Percentiles rank a stretch among this genome's conserved stretches.
These are phyloP conservation scores for Drosophila buzzatii DNA, from an alignment of 2,888 invertebrate species.

Conservation along the genomic window DNA sequence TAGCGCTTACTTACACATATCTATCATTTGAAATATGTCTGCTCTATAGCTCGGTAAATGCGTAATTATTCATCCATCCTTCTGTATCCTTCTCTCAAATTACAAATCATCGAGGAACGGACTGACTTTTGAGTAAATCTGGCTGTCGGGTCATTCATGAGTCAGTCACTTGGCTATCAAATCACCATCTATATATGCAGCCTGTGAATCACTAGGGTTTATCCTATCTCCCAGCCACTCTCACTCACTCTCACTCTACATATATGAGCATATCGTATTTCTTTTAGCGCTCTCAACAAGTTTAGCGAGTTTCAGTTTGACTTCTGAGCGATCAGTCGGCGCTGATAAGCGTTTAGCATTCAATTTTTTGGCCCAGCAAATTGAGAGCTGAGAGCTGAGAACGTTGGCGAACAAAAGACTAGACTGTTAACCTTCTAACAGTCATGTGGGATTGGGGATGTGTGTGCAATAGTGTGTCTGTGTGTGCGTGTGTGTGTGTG, in stretches of 20 bases:
- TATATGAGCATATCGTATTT: conserved; percentile 69
- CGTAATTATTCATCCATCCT: conserved; percentile 45
- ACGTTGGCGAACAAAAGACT: conserved; percentile 36
- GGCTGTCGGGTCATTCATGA: conserved; percentile 48
- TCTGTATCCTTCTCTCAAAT: conserved; percentile 41
- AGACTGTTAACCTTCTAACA: conserved; percentile 70
- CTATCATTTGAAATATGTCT: neutral
- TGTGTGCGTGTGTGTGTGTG: conserved; percentile 7
- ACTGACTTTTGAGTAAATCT: conserved; percentile 75
- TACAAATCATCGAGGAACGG: conserved; percentile 54
- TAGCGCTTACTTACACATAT: conserved; percentile 54
- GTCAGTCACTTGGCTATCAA: conserved; percentile 63
- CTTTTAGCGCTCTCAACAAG: conserved; percentile 72
- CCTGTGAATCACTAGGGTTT: conserved; percentile 35
- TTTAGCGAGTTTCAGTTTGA: conserved; percentile 82
- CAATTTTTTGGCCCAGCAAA: conserved; percentile 46
- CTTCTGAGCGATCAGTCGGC: conserved; percentile 75
- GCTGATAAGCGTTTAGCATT: conserved; percentile 78
- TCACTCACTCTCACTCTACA: conserved; percentile 12
- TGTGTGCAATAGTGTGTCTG: neutral
- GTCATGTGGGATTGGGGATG: conserved; percentile 16
- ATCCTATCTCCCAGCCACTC: conserved; percentile 22
- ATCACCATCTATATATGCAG: conserved; percentile 66
- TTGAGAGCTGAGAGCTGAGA: conserved; percentile 30
- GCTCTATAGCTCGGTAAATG: conserved; percentile 19